Conservation (phyloP, 2,113 vertebrate species). For the Lota lota region DNA sequence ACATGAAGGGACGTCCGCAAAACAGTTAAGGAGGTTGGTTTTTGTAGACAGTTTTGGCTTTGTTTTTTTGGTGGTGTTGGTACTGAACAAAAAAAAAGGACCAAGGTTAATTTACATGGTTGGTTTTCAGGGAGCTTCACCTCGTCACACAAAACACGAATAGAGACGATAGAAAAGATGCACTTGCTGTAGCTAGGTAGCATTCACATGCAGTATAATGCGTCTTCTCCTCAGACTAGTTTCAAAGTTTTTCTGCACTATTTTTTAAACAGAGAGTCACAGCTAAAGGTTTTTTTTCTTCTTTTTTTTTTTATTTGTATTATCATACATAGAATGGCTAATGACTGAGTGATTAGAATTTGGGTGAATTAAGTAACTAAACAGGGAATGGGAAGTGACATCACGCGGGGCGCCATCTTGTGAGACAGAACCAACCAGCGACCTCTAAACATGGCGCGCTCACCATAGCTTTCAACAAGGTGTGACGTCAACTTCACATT, state of each 20-base stretch:
- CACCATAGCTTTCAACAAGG: too few species aligned
- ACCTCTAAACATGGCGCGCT: too few species aligned
- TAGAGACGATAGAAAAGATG: constrained; percentile 81
- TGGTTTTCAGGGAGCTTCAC: constrained; percentile 71
- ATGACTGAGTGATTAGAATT: constrained; percentile 41
- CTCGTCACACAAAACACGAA: constrained; percentile 84
- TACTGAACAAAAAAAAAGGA: constrained; percentile 60
- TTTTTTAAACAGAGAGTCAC: constrained; percentile 73
- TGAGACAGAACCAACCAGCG: too few species aligned
- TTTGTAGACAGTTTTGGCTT: constrained; percentile 63
- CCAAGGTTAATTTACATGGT: constrained; percentile 75
- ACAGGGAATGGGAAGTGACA: constrained; percentile 11
- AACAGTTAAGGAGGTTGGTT: constrained; percentile 41
- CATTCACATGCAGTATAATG: constrained; percentile 88
- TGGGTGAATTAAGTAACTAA: constrained; percentile 18
- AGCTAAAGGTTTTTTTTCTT: constrained; percentile 67
- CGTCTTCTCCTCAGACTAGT: constrained; percentile 69
- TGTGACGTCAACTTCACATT: too few species aligned
- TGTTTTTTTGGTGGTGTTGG: constrained; percentile 57
- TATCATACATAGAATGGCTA: constrained; percentile 66
- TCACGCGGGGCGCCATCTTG: too few species aligned
- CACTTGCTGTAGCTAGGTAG: constrained; percentile 80
- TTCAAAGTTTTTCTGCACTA: constrained; percentile 68
- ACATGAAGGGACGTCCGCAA: constrained; percentile 31
- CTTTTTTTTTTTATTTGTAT: constrained; percentile 53